Conservation (phyloP, 1,140 invertebrate genomes). For the Eurosta solidaginis region DNA sequence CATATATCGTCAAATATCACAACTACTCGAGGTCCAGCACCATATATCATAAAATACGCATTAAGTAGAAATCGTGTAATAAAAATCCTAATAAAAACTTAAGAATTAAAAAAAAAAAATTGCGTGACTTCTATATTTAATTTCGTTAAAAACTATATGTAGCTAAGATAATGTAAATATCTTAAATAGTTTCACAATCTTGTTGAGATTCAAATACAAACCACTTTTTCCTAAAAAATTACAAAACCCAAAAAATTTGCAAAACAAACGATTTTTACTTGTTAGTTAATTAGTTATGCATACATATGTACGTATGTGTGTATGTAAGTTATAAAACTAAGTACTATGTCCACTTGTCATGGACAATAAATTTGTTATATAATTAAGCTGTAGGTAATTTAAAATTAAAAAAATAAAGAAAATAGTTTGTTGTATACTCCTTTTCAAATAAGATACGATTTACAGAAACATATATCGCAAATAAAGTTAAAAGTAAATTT, state of each 20-base stretch:
- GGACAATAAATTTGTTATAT: background rate
- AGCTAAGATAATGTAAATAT: background rate
- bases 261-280: background rate
- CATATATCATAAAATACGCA: too few relatives aligned
- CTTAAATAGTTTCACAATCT: background rate
- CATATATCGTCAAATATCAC: too few relatives aligned
- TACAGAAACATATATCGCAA: background rate
- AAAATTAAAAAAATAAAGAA: background rate
- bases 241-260: slow-evolving; percentile 13
- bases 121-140: too few relatives aligned
- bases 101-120: background rate
- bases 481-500: background rate
- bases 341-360: background rate
- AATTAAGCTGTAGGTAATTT: background rate
- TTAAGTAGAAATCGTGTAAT: background rate
- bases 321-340: background rate
- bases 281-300: background rate
- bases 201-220: background rate
- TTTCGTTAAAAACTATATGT: background rate
- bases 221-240: background rate
- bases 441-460: background rate
- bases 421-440: too few relatives aligned
- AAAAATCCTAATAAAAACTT: background rate
- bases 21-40: too few relatives aligned
- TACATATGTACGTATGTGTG: background rate